phyloP scores from a whole-genome alignment of 2,113 vertebrate genomes.

The Chaenogobius annularis region DNA sequence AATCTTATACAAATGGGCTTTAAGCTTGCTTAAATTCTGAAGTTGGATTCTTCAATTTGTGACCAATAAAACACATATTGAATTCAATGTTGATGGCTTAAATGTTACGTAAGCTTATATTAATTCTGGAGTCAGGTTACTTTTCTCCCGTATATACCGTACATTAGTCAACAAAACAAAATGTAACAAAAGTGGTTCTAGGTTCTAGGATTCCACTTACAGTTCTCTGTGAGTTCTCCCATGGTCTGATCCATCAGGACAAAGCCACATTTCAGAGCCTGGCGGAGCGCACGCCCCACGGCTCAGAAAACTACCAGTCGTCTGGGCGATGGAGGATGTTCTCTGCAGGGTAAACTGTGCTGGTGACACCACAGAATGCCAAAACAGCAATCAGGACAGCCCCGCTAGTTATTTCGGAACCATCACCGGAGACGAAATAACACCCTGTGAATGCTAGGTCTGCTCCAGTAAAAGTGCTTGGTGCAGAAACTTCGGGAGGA shows the following conservation, averaged over 20 bases:
- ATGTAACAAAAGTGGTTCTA: too few species aligned
- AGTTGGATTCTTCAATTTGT: too few species aligned
- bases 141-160: too few species aligned
- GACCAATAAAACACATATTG: too few species aligned
- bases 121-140: too few species aligned
- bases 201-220: not conserved
- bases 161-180: too few species aligned
- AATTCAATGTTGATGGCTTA: too few species aligned
- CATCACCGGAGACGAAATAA: conserved; percentile 45
- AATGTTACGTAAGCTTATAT: too few species aligned
- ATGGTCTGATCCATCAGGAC: conserved; percentile 28
- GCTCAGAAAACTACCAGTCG: conserved; percentile 6
- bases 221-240: conserved; percentile 16
- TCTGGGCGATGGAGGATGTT: conserved; percentile 36
- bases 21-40: too few species aligned
- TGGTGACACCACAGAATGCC: conserved; percentile 65
- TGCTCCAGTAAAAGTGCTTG: conserved; percentile 27
- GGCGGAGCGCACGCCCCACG: conserved; percentile 39
- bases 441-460: conserved; percentile 36
- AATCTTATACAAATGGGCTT: too few species aligned
- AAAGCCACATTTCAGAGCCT: conserved; percentile 44
- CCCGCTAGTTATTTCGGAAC: conserved; percentile 60
- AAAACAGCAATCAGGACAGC: conserved; percentile 69
- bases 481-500: conserved; percentile 17
- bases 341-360: conserved; percentile 38